Conservation (phyloP, 1,140 invertebrate species). For the Habropoda laboriosa region DNA sequence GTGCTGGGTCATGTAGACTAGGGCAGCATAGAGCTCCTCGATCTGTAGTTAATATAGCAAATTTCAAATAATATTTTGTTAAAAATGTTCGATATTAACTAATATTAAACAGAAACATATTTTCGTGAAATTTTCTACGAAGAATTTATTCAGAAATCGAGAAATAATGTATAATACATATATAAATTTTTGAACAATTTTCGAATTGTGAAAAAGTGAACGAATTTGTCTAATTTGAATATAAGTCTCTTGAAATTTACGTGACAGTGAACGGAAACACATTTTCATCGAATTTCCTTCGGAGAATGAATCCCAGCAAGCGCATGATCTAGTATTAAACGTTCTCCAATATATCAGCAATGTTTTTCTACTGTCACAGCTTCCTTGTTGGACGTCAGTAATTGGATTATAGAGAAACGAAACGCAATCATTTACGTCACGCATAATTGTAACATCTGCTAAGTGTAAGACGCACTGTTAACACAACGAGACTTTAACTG, state of each 20-base stretch:
- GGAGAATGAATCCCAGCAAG: too few species aligned
- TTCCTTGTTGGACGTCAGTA: background rate
- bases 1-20: constrained; percentile 96
- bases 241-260: background rate
- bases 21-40: constrained; percentile 95
- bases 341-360: too few species aligned
- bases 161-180: too few species aligned
- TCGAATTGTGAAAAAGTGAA: too few species aligned
- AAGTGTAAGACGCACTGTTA: background rate
- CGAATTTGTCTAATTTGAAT: too few species aligned
- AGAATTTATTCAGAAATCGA: too few species aligned
- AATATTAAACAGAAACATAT: too few species aligned
- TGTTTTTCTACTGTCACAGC: background rate
- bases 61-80: too few species aligned
- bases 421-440: constrained; percentile 25
- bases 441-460: constrained; percentile 42
- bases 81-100: too few species aligned
- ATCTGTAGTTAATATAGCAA: constrained; percentile 82
- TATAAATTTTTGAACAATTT: too few species aligned
- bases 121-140: too few species aligned
- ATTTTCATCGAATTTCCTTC: constrained; percentile 1
- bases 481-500: constrained; percentile 11
- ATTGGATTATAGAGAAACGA: constrained; percentile 4
- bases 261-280: background rate
- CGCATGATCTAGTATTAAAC: too few species aligned